Percentiles rank a stretch among this genome's conserved stretches.
phyloP scores from a whole-genome alignment of 1,140 invertebrate genomes.

The Eriocheir sinensis region DNA sequence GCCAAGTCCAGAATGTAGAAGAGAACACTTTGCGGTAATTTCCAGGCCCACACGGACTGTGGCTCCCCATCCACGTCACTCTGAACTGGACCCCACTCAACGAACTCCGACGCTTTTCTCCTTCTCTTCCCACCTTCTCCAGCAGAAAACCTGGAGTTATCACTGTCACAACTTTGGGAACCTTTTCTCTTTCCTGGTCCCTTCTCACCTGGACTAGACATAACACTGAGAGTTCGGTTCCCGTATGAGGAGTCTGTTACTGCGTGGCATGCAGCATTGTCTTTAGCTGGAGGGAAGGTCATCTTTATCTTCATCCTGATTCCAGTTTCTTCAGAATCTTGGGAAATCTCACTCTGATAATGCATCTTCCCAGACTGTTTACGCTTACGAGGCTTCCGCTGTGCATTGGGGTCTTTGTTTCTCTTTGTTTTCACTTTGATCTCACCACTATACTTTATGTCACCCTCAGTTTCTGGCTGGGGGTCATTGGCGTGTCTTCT shows the following conservation, averaged over 20 bases:
- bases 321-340: conserved; percentile 72
- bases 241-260: conserved; percentile 30
- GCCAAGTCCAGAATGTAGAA: conserved; percentile 87
- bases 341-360: conserved; percentile 76
- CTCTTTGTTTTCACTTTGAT: conserved; percentile 65
- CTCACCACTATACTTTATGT: conserved; percentile 67
- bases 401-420: conserved; percentile 71
- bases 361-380: conserved; percentile 72
- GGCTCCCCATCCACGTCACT: conserved; percentile 82
- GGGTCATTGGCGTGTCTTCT: conserved; percentile 71
- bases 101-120: conserved; percentile 70
- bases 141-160: conserved; percentile 29
- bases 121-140: conserved; percentile 68
- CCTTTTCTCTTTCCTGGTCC: conserved; percentile 76
- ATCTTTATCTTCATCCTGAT: conserved; percentile 76
- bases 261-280: conserved; percentile 35
- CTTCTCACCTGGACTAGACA: conserved; percentile 72
- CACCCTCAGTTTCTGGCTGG: conserved; percentile 59
- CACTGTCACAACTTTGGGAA: conserved; percentile 59
- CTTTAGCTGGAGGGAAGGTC: conserved; percentile 66
- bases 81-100: conserved; percentile 79
- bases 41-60: conserved; percentile 85
- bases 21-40: conserved; percentile 86
- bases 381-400: conserved; percentile 66
- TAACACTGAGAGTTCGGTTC: conserved; percentile 65